phyloP scores from a whole-genome alignment of 2,797 vertebrate species.

The Stomatorhinus walkeri region DNA sequence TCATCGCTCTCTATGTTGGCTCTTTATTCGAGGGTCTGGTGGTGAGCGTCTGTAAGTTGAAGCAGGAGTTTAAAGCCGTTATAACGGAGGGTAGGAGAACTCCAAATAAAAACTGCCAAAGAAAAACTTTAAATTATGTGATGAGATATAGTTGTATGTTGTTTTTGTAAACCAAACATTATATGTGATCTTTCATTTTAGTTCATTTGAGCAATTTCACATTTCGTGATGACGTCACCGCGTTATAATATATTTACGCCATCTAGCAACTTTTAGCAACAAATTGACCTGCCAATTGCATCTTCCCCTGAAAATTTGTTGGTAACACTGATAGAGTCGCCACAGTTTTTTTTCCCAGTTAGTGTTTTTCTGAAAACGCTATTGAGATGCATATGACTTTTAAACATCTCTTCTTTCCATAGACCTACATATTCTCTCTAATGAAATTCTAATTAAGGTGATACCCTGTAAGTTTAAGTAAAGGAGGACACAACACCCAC shows the following conservation, averaged over 20 bases:
- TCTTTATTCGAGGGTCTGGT: background rate
- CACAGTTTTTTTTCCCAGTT: background rate
- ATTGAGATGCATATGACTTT: background rate
- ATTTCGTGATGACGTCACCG: background rate
- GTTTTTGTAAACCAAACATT: background rate
- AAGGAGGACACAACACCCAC: background rate
- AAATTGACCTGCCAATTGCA: background rate
- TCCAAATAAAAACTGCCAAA: background rate
- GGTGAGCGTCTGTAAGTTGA: too few species aligned
- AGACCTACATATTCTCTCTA: background rate
- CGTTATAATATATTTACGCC: background rate
- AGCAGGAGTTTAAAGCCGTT: background rate
- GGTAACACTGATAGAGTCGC: background rate
- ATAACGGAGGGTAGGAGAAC: too few species aligned
- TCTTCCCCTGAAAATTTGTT: background rate
- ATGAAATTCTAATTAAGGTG: background rate
- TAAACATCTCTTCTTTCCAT: background rate
- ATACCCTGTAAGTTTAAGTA: background rate
- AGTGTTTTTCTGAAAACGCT: background rate
- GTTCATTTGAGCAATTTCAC: background rate
- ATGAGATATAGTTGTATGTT: background rate
- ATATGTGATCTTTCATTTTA: background rate
- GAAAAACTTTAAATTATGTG: background rate
- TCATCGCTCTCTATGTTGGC: background rate
- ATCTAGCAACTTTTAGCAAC: background rate